These are phyloP conservation scores for Chanos chanos DNA, from an alignment of 2,797 vertebrate species.

Conservation along the genomic window DNA sequence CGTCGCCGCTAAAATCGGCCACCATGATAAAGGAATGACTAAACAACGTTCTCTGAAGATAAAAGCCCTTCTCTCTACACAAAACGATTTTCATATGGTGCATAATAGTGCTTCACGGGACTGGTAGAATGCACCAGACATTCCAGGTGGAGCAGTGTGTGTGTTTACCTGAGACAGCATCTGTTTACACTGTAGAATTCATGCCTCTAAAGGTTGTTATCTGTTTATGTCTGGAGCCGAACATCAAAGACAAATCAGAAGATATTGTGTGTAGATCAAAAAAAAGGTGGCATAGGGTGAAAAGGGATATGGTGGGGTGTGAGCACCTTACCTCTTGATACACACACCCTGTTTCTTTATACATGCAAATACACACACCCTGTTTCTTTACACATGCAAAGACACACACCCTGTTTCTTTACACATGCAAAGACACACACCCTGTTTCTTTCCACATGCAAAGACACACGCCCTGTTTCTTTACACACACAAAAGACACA, in stretches of 20 bases:
- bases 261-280: constrained; percentile 40
- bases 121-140: constrained; percentile 2
- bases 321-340: not conserved
- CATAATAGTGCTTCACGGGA: constrained; percentile 7
- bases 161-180: constrained; percentile 15
- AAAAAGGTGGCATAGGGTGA: constrained; percentile 11
- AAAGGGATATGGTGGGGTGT: not conserved
- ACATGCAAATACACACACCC: not conserved
- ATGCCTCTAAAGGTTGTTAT: constrained; percentile 1
- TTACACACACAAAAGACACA: not conserved
- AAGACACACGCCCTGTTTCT: not conserved
- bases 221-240: constrained; percentile 22
- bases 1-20: too few relatives aligned
- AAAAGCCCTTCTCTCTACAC: constrained; percentile 19
- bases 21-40: constrained; percentile 12
- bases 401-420: not conserved
- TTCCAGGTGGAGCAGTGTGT: too few relatives aligned
- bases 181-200: constrained; percentile 22
- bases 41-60: constrained; percentile 25
- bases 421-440: constrained; percentile 14
- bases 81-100: constrained; percentile 21
- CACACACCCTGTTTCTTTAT: not conserved
- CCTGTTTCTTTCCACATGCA: constrained; percentile 9
- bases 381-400: not conserved
- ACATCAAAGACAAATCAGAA: constrained; percentile 34